Evolutionary conservation across 2,797 vertebrate species (phyloP).

Genomic region (Falco novaeseelandiae): DNA sequence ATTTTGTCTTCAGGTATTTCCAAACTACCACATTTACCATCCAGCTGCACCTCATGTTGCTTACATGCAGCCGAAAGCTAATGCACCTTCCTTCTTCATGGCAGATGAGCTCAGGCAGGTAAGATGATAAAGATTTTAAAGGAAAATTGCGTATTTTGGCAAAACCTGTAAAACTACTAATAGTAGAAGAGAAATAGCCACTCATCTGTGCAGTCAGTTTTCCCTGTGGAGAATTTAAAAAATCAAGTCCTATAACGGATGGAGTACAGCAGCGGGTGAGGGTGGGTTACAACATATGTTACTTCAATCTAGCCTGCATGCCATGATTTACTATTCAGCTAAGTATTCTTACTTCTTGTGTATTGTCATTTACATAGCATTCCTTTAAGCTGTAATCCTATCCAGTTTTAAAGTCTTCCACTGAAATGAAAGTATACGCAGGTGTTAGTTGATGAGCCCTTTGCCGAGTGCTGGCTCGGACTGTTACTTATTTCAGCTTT

Average conservation of each 20-base stretch:
- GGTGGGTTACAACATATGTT: not conserved
- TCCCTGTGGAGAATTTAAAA: not conserved
- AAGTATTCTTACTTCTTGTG: not conserved
- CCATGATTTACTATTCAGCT: not conserved
- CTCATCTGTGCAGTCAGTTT: not conserved
- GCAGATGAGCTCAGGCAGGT: slow-evolving; percentile 98
- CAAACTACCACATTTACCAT: slow-evolving; percentile 98
- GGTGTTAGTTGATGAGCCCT: not conserved
- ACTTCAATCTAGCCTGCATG: not conserved
- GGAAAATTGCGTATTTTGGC: not conserved
- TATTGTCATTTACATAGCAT: not conserved
- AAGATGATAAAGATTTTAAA: slow-evolving; percentile 23
- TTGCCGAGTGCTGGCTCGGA: not conserved
- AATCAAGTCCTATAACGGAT: not conserved
- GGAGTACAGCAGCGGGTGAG: not conserved
- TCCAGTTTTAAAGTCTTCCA: not conserved
- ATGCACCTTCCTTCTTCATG: slow-evolving; percentile 99
- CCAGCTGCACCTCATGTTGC: slow-evolving; percentile 96
- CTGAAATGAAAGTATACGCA: not conserved
- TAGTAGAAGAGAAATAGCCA: not conserved
- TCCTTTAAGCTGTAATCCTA: not conserved
- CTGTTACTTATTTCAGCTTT: not conserved
- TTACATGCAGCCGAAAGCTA: slow-evolving; percentile 99
- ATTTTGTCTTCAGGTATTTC: slow-evolving; percentile 88
- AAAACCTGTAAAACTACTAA: not conserved